Evolutionary conservation across 2,888 invertebrate genomes (phyloP).

Genomic region (Plagiodera versicolora): DNA sequence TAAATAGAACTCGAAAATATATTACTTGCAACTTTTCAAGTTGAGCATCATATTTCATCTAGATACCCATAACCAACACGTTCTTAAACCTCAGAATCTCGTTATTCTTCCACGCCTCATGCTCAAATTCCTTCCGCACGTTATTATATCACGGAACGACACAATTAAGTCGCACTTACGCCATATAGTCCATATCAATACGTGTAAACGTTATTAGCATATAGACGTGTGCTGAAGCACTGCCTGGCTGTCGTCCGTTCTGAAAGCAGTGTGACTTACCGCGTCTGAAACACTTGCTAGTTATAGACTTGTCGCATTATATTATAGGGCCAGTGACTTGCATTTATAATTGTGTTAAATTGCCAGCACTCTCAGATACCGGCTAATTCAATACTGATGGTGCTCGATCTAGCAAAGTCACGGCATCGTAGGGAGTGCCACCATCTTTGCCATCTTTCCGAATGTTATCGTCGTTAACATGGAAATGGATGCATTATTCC

Average conservation of each 20-base stretch:
- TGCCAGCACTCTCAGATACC: slow-evolving; percentile 45
- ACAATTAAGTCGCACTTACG: no score
- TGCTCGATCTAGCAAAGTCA: slow-evolving; percentile 30
- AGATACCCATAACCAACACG: no score
- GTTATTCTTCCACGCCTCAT: no score
- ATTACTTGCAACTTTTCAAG: no score
- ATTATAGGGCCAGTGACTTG: slow-evolving; percentile 36
- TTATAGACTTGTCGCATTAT: slow-evolving; percentile 33
- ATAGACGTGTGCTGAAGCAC: slow-evolving; percentile 22
- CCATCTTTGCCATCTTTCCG: background rate
- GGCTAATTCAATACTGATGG: slow-evolving; percentile 42
- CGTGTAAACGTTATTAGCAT: slow-evolving; percentile 34
- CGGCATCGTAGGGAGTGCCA: slow-evolving; percentile 19
- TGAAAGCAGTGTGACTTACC: slow-evolving; percentile 32
- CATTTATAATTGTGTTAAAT: slow-evolving; percentile 49
- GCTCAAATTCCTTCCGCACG: no score
- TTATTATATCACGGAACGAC: no score
- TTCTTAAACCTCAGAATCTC: no score
- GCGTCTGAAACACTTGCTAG: slow-evolving; percentile 26
- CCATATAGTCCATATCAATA: slow-evolving; percentile 30
- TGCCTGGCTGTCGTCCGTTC: slow-evolving; percentile 13
- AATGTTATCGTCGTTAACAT: background rate
- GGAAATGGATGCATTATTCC: background rate
- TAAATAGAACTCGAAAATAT: no score
- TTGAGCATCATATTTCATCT: no score